Evolutionary conservation across 2,113 vertebrate species (phyloP), one percentile per base, ranked within the genome.

Genomic region (Lethenteron camtschaticum): DNA sequence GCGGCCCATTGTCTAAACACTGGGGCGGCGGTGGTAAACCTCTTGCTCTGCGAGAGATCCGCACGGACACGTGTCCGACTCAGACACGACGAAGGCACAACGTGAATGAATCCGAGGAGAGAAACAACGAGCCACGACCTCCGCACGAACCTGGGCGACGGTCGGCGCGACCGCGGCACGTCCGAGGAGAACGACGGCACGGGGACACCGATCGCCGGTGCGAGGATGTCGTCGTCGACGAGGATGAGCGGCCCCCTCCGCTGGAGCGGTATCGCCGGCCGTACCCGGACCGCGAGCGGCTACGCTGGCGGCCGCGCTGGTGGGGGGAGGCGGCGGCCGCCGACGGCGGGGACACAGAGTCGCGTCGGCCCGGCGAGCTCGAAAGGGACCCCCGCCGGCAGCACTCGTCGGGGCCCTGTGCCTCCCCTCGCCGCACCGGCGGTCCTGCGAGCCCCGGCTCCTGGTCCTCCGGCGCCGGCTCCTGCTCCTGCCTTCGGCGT

Each of bases 341-440:
- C 24, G 63, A 16, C 9, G 63, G 63, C 24, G 63, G 63, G 24
- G 63, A 66, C 8, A 66, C 63, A 2, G 63, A 66, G 63, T 24
- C 63, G 24, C 63, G 63, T 9, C 63, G 63, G 24, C 24, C 63
- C 24, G 63, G 63, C n/a, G 63, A 66, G 63, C 63, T 66, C n/a
- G 63, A 66, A 66, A 24, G 63, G 63, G 63, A 66, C 9, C 63
- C 41, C 41, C 41, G 41, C 63, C n/a, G 24, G 63, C 10, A 10
- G 10, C 10, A 10, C 10, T 11, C 3, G 10, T n/a, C n/a, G 63
- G 5, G 41, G 41, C 41, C 41, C 41, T 7, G 41, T 41, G 41
- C 41, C 41, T 41, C 41, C 24, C 3, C 63, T 66, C 63, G n/a
- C 63, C 24, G n/a, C 63, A 16, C 24, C 63, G 63, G 24, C 24